These are phyloP conservation scores for Stomorhina lunata DNA, from an alignment of 2,888 invertebrate genomes.

Conservation along the genomic window DNA sequence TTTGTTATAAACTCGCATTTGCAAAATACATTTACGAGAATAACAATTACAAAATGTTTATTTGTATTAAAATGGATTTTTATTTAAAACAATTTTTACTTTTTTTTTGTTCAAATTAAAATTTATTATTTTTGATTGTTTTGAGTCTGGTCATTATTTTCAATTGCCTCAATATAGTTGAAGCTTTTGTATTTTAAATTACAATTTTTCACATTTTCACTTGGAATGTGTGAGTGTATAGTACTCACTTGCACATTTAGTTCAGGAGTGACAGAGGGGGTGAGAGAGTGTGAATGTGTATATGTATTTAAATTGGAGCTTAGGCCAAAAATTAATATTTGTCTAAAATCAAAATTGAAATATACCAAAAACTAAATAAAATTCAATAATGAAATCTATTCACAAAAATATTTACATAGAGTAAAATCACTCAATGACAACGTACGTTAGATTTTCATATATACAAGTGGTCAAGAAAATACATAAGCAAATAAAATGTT, in stretches of 20 bases:
- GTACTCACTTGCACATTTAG: not conserved
- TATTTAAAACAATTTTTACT: not conserved
- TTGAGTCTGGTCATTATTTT: slow-evolving; percentile 44
- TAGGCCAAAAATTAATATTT: slow-evolving; percentile 57
- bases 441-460: no score
- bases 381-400: slow-evolving; percentile 36
- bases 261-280: not conserved
- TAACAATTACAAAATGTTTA: not conserved
- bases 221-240: not conserved
- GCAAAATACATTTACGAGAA: slow-evolving; percentile 7
- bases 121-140: slow-evolving; percentile 53
- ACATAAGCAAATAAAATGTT: no score
- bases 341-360: slow-evolving; percentile 55
- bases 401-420: not conserved
- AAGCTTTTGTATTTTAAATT: not conserved
- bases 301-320: slow-evolving; percentile 52
- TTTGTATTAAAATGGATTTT: slow-evolving; percentile 24
- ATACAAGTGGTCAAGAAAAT: no score
- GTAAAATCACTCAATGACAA: not conserved
- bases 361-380: slow-evolving; percentile 27
- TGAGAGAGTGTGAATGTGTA: not conserved
- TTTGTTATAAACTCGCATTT: no score
- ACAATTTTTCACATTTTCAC: not conserved
- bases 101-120: slow-evolving; percentile 27
- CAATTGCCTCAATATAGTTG: not conserved